phyloP scores from a whole-genome alignment of 1,140 invertebrate species.

The Drosophila equinoxialis region DNA sequence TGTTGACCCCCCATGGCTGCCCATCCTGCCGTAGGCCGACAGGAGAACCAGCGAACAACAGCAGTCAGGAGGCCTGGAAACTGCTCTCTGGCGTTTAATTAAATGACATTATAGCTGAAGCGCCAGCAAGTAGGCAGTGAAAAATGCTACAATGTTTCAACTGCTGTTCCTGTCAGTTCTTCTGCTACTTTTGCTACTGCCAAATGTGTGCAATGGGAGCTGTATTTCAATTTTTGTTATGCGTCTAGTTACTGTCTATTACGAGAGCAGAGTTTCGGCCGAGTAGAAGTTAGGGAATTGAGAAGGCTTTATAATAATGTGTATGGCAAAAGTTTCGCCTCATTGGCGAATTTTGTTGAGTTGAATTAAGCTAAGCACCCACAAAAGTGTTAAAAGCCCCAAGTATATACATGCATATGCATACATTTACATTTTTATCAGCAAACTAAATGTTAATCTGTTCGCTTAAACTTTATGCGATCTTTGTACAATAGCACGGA shows the following conservation, averaged over 20 bases:
- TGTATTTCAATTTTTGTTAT: constrained; percentile 75
- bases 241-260: constrained; percentile 63
- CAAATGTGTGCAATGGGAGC: constrained; percentile 71
- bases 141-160: constrained; percentile 58
- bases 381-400: constrained; percentile 18
- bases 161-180: constrained; percentile 35
- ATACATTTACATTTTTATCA: no score
- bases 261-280: constrained; percentile 16
- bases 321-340: constrained; percentile 53
- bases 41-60: constrained; percentile 35
- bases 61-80: constrained; percentile 43
- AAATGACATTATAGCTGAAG: constrained; percentile 76
- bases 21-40: constrained; percentile 12
- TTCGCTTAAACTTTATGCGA: no score
- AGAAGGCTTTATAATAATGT: constrained; percentile 39
- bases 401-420: not conserved
- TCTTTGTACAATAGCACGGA: no score
- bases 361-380: constrained; percentile 31
- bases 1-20: constrained; percentile 42
- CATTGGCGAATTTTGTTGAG: constrained; percentile 26
- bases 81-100: constrained; percentile 80
- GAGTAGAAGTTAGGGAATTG: constrained; percentile 9
- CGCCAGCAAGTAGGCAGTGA: constrained; percentile 59
- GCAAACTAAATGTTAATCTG: not conserved
- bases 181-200: constrained; percentile 20